Conservation (phyloP, 2,797 vertebrate genomes). For the Paramormyrops hopkinsi region DNA sequence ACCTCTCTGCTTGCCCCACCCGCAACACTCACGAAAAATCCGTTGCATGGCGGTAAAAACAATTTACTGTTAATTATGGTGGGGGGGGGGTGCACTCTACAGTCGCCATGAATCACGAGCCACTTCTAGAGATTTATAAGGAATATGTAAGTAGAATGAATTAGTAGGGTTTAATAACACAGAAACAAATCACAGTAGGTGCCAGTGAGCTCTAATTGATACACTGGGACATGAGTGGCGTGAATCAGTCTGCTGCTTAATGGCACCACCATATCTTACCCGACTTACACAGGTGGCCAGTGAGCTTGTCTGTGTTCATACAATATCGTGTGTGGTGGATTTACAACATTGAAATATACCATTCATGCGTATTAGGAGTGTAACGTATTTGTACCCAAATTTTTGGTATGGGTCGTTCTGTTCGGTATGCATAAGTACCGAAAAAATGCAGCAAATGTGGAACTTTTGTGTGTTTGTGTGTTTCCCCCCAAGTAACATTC, state of each 20-base stretch:
- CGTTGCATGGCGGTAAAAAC: conserved; percentile 92
- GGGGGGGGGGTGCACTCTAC: conserved; percentile 85
- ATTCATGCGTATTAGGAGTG: neutral
- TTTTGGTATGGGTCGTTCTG: neutral
- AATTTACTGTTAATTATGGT: conserved; percentile 99
- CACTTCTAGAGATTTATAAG: conserved; percentile 90
- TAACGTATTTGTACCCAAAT: neutral
- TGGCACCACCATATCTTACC: conserved; percentile 78
- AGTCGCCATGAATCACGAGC: conserved; percentile 85
- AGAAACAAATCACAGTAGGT: conserved; percentile 87
- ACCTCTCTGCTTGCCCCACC: conserved; percentile 71
- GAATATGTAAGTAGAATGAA: conserved; percentile 92
- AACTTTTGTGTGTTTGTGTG: too few species aligned
- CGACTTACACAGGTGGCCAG: conserved; percentile 42
- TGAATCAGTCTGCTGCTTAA: conserved; percentile 77
- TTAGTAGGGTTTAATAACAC: conserved; percentile 96
- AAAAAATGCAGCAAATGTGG: neutral
- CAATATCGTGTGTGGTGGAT: neutral
- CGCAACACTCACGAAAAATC: conserved; percentile 89
- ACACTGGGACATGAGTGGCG: conserved; percentile 85
- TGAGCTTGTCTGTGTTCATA: neutral
- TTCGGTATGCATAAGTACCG: neutral
- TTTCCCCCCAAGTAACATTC: neutral
- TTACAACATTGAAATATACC: neutral
- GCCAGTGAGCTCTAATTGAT: conserved; percentile 93